Evolutionary conservation across 2,113 vertebrate species (phyloP), one percentile per base, ranked within the genome.

Genomic region (Dolichotis patagonum): DNA sequence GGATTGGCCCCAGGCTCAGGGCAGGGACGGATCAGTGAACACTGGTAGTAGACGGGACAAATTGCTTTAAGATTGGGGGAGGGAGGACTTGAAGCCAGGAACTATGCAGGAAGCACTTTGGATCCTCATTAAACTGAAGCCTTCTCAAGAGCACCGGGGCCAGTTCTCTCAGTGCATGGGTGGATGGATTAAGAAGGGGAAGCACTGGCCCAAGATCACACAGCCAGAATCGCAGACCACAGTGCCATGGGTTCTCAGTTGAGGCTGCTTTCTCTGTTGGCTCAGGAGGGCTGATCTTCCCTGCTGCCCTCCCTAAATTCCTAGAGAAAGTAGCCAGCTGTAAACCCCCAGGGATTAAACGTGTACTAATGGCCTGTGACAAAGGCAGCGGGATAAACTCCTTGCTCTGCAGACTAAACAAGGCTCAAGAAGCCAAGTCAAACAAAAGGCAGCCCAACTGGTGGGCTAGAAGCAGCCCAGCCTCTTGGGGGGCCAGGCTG

Each of bases 351-450:
- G 96, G 98, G 97, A 98, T 98, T 97, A 97, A 6, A 82, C 58
- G 73, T 65, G 91, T 96, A 91, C 97, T 98, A 97, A 98, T 98
- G 98, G 97, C 90, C 96, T 96, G 88, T 89, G 95, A 97, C 96
- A 98, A 96, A 97, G 78, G 94, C 94, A 81, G 94, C n/a, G 65
- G 94, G 97, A 97, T 97, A 97, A 98, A 38, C 95, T 96, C 90
- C 82, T 30, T 65, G 85, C 85, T 96, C 95, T 90, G 95, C 96
- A 98, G 97, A 98, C 97, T 96, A 97, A 98, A 98, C 97, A 98
- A 96, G 97, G 95, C n/a, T 5, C 90, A 92, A 97, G 83, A 92
- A 97, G 96, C 94, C 95, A 93, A 97, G 88, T 93, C 92, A 97
- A 97, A 98, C 96, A 97, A 97, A 97, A 90, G 92, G 82, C 1